Evolutionary conservation across 1,140 invertebrate species (phyloP).

Genomic region (Cherax destructor): DNA sequence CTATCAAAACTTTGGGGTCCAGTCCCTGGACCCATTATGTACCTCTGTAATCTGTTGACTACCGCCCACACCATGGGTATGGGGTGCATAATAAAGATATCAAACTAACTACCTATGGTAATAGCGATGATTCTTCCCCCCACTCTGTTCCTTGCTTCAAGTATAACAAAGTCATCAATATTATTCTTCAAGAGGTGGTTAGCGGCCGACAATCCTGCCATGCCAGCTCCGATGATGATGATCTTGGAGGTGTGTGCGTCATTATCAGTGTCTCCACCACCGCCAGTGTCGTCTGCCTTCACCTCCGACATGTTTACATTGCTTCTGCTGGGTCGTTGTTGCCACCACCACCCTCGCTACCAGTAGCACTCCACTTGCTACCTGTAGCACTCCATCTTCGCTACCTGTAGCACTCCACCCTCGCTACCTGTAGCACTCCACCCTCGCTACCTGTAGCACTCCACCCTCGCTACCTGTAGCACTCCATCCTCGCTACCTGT

Average conservation of each 20-base stretch:
- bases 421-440: too few species aligned
- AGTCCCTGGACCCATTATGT: too few species aligned
- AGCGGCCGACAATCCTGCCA: slow-evolving; percentile 89
- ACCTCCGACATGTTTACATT: slow-evolving; percentile 56
- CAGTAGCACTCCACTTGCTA: neutral
- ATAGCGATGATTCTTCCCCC: slow-evolving; percentile 87
- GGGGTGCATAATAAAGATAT: too few species aligned
- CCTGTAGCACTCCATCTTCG: too few species aligned
- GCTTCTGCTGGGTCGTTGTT: neutral
- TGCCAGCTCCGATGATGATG: slow-evolving; percentile 89
- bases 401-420: too few species aligned
- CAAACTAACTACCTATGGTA: slow-evolving; percentile 83
- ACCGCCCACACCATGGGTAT: too few species aligned
- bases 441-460: too few species aligned
- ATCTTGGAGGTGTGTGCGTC: slow-evolving; percentile 77
- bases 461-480: too few species aligned
- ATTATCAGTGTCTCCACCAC: slow-evolving; percentile 28
- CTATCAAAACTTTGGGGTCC: too few species aligned
- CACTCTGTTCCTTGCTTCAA: slow-evolving; percentile 87
- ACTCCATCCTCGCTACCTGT: too few species aligned
- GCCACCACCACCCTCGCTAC: neutral
- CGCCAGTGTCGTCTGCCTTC: slow-evolving; percentile 59
- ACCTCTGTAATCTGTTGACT: too few species aligned
- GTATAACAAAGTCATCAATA: slow-evolving; percentile 85
- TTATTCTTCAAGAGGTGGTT: slow-evolving; percentile 89